phyloP scores from a whole-genome alignment of 1,140 invertebrate species.

The Dufourea novaeangliae region DNA sequence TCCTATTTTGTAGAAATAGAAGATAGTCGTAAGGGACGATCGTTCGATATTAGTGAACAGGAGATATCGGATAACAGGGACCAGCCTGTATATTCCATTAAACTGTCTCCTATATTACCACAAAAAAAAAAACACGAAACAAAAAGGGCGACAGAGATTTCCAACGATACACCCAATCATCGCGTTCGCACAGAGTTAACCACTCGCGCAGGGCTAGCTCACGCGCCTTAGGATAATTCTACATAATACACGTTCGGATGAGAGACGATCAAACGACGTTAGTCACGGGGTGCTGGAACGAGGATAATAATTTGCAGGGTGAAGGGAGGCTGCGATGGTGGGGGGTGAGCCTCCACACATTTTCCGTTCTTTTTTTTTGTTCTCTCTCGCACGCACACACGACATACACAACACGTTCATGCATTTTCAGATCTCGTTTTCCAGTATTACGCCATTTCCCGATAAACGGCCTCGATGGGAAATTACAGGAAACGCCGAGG shows the following conservation, averaged over 20 bases:
- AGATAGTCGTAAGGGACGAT: too few species aligned
- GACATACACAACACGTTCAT: neutral
- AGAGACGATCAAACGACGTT: neutral
- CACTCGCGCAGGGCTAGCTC: neutral
- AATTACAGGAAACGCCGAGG: conserved; percentile 5
- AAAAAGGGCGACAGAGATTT: too few species aligned
- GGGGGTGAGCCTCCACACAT: too few species aligned
- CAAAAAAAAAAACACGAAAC: too few species aligned
- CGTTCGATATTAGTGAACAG: too few species aligned
- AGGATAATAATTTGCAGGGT: neutral
- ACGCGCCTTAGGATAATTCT: neutral
- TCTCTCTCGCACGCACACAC: neutral
- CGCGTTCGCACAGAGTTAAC: neutral
- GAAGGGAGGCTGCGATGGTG: neutral
- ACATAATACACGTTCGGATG: neutral
- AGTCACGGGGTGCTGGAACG: neutral
- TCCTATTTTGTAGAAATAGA: too few species aligned
- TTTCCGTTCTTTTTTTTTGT: neutral
- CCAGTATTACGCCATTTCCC: neutral
- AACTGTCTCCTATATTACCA: too few species aligned
- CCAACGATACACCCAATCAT: too few species aligned
- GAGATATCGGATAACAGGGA: too few species aligned
- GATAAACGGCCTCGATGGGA: neutral
- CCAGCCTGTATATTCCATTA: too few species aligned
- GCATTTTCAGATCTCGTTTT: neutral